Conservation (phyloP, 2,888 invertebrate species). For the Thymelicus sylvestris region DNA sequence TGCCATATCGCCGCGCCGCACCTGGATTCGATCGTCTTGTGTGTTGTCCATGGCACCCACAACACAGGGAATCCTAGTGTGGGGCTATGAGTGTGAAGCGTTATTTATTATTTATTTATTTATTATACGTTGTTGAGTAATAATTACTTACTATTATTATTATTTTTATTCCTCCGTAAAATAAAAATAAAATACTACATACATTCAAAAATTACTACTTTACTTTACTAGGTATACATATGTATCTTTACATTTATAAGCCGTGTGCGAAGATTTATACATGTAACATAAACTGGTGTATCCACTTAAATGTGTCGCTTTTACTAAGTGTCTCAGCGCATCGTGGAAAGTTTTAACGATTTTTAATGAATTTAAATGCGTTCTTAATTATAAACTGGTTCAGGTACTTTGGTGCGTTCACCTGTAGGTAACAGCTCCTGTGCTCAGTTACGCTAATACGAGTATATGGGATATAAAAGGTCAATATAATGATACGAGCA, state of each 20-base stretch:
- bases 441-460: slow-evolving; percentile 40
- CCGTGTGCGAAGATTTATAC: slow-evolving; percentile 8
- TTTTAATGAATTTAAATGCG: slow-evolving; percentile 82
- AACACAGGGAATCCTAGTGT: too few relatives aligned
- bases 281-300: slow-evolving; percentile 51
- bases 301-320: slow-evolving; percentile 55
- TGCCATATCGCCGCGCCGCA: too few relatives aligned
- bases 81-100: too few relatives aligned
- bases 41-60: too few relatives aligned
- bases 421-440: slow-evolving; percentile 56
- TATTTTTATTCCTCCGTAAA: too few relatives aligned
- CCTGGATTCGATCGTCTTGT: too few relatives aligned
- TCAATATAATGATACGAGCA: slow-evolving; percentile 22
- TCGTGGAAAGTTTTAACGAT: slow-evolving; percentile 73
- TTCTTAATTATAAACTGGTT: slow-evolving; percentile 81
- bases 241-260: neutral
- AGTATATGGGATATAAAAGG: slow-evolving; percentile 39
- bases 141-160: too few relatives aligned
- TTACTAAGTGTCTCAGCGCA: slow-evolving; percentile 53
- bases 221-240: too few relatives aligned
- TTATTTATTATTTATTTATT: too few relatives aligned
- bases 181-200: too few relatives aligned
- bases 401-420: slow-evolving; percentile 74
- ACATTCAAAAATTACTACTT: too few relatives aligned
- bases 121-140: too few relatives aligned